phyloP scores from a whole-genome alignment of 2,797 vertebrate genomes.

The Microctenopoma lineatum region DNA sequence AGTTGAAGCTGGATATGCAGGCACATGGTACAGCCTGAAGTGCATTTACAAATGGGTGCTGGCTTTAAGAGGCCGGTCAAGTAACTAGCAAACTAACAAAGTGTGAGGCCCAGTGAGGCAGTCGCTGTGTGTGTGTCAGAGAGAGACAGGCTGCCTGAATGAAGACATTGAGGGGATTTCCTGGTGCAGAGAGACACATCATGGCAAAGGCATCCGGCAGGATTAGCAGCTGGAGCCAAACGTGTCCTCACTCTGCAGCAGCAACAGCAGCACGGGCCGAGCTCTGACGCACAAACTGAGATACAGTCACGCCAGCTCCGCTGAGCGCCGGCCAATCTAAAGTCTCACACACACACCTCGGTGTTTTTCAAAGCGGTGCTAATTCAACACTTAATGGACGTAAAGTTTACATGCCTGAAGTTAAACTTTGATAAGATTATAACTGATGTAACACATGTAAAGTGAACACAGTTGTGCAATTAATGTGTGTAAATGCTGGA shows the following conservation, averaged over 20 bases:
- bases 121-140: slow-evolving; percentile 19
- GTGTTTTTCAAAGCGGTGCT: slow-evolving; percentile 37
- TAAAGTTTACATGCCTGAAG: slow-evolving; percentile 40
- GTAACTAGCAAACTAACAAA: slow-evolving; percentile 28
- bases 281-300: slow-evolving; percentile 49
- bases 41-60: slow-evolving; percentile 13
- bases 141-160: slow-evolving; percentile 59
- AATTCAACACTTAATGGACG: slow-evolving; percentile 55
- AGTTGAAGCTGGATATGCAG: slow-evolving; percentile 7
- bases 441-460: slow-evolving; percentile 56
- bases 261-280: slow-evolving; percentile 32
- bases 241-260: slow-evolving; percentile 66
- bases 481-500: slow-evolving; percentile 49
- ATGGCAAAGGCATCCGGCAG: slow-evolving; percentile 80
- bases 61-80: slow-evolving; percentile 18
- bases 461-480: slow-evolving; percentile 52
- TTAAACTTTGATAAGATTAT: slow-evolving; percentile 66
- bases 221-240: slow-evolving; percentile 77
- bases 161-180: slow-evolving; percentile 83
- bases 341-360: slow-evolving; percentile 10
- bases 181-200: slow-evolving; percentile 79
- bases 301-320: slow-evolving; percentile 16
- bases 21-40: background rate
- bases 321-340: background rate
- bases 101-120: slow-evolving; percentile 15